These are phyloP conservation scores for Paelopatides confundens DNA, from an alignment of 53 echinoderm and acorn worm species.

Conservation along the genomic window DNA sequence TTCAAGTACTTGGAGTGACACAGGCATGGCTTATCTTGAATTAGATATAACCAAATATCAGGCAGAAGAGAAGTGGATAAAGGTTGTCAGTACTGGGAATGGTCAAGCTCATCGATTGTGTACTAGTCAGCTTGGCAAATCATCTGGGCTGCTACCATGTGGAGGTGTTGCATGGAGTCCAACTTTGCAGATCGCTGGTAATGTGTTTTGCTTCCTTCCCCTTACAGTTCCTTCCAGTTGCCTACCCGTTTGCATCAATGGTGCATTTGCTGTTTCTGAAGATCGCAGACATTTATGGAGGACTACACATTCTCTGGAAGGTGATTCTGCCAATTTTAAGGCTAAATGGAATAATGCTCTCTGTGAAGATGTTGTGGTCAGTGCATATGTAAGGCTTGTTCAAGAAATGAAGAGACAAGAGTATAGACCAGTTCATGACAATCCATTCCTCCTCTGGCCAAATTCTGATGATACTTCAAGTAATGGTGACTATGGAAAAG, in stretches of 20 bases:
- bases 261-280: constrained; percentile 47
- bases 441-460: constrained; percentile 46
- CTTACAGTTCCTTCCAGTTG: constrained; percentile 46
- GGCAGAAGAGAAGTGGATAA: constrained; percentile 11
- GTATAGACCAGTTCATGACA: background rate
- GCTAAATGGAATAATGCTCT: constrained; percentile 60
- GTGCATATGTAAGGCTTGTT: constrained; percentile 55
- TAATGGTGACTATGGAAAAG: constrained; percentile 36
- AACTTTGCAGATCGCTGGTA: background rate
- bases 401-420: background rate
- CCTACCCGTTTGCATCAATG: constrained; percentile 65
- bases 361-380: constrained; percentile 47
- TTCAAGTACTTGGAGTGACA: background rate
- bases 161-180: constrained; percentile 74
- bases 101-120: constrained; percentile 4
- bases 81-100: constrained; percentile 32
- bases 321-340: background rate
- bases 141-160: constrained; percentile 66
- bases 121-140: constrained; percentile 45
- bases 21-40: constrained; percentile 23
- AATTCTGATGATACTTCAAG: constrained; percentile 24
- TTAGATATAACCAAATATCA: background rate
- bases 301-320: too few relatives aligned
- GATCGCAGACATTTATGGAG: constrained; percentile 54
- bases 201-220: constrained; percentile 66